Evolutionary conservation across 2,888 invertebrate species (phyloP), one percentile per base, ranked within the genome.

Genomic region (Ectemnius continuus): DNA sequence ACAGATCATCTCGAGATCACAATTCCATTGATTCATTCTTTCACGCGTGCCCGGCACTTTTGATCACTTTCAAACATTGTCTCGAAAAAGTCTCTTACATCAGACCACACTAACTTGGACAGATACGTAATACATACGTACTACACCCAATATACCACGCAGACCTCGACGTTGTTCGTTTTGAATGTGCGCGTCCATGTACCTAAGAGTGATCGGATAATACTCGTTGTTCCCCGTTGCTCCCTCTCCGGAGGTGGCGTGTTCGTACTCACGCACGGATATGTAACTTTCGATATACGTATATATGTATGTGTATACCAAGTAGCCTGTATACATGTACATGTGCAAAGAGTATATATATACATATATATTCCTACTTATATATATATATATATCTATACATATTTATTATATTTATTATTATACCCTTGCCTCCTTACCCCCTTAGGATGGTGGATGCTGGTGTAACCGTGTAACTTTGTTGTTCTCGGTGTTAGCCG

Each of bases 401-500:
- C 62, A 73, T 70, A 60, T 69, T 61, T 57, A 36, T 36, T 36
- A 65, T 65, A 56, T 65, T 61, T 36, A 58, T 68, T 18, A 52
- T 62, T 60, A 65, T 67, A 74, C 82, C 84, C 84, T 79, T 79
- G 79, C 72, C 82, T 76, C 75, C 76, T 77, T 81, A 20, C 61
- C 83, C 87, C 36, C 88, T 86, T 89, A 89, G 88, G 89, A 88
- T 89, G 89, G 87, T 90, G 89, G 89, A 89, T 90, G 90, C 90
- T 90, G 89, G 86, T 90, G 90, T 90, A 86, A 90, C 88, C 89
- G 90, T 90, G 90, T 90, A 89, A 90, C 89, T 90, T 89, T 90
- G 90, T 90, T 87, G 90, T 90, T 89, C 88, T 90, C 88, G 90
- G 89, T 90, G 90, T 90, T 90, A 90, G 90, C 88, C 88, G 89